Evolutionary conservation across 2,113 vertebrate genomes (phyloP).

Genomic region (Eptesicus fuscus): DNA sequence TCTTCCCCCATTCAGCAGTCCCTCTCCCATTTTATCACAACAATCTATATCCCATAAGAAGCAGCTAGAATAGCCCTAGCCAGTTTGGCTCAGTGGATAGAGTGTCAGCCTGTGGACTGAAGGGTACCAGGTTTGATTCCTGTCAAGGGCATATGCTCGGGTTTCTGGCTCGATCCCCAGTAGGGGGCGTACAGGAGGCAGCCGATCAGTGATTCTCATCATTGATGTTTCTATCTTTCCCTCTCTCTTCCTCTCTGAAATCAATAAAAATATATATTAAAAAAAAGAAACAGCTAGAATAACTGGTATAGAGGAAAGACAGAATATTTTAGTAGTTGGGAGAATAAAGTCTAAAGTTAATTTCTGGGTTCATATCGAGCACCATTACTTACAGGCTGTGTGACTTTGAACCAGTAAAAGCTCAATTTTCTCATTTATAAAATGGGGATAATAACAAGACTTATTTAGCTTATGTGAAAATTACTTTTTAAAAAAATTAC

Average conservation of each 20-base stretch:
- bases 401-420: neutral
- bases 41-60: neutral
- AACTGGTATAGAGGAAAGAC: neutral
- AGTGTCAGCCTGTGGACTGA: too few species aligned
- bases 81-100: too few species aligned
- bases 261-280: too few species aligned
- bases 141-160: too few species aligned
- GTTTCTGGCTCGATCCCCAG: too few species aligned
- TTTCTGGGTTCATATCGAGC: neutral
- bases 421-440: conserved; percentile 18
- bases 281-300: neutral
- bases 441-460: neutral
- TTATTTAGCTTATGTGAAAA: conserved; percentile 14
- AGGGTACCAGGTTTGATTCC: too few species aligned
- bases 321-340: neutral
- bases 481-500: neutral
- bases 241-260: too few species aligned
- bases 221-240: too few species aligned
- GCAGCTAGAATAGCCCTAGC: neutral
- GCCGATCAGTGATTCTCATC: too few species aligned
- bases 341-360: neutral
- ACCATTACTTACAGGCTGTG: neutral
- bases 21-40: neutral
- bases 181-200: too few species aligned
- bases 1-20: neutral